Evolutionary conservation across 1,140 invertebrate species (phyloP), one percentile per base, ranked within the genome.

Genomic region (Ditylenchus dipsaci): DNA sequence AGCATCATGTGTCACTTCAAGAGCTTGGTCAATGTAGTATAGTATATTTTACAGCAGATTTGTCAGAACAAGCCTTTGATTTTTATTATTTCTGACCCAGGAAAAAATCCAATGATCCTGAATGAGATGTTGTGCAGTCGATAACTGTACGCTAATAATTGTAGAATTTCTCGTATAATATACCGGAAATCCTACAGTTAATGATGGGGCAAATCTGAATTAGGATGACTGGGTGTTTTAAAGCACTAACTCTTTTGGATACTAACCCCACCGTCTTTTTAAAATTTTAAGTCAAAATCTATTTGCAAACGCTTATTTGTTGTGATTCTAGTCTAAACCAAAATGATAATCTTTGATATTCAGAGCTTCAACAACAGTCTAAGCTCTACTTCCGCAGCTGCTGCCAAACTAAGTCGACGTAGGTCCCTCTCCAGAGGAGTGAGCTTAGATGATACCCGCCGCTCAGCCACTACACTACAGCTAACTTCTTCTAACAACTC

Each of bases 1-100:
- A 61, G 29, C 26, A 61, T 61, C 13, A 61, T 61, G 59, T 61
- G n/a, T 30, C 59, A 61, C 29, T 61, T 61, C 38, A 61, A 61
- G 29, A 61, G 59, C 26, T 43, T 61, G 29, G 59, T 61, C 3
- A 61, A 43, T 61, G 59, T 61, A 61, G n/a, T n/a, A n/a, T n/a
- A 61, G 59, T n/a, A 19, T 33, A 7, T 13, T 61, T 11, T 59
- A n/a, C n/a, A n/a, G n/a, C n/a, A n/a, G n/a, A n/a, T 47, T 47
- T 21, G 45, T 47, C 15, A 15, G 45, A 21, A 47, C 21, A 47
- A 47, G 45, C 45, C 45, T 15, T 21, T 47, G 21, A 21, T 47
- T 15, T 47, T 47, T 47, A n/a, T 47, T 15, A 47, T 15, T 21
- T n/a, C n/a, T n/a, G n/a, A n/a, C n/a, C n/a, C n/a, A n/a, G n/a